phyloP scores from a whole-genome alignment of 2,888 invertebrate species.

The Aquatica leii region DNA sequence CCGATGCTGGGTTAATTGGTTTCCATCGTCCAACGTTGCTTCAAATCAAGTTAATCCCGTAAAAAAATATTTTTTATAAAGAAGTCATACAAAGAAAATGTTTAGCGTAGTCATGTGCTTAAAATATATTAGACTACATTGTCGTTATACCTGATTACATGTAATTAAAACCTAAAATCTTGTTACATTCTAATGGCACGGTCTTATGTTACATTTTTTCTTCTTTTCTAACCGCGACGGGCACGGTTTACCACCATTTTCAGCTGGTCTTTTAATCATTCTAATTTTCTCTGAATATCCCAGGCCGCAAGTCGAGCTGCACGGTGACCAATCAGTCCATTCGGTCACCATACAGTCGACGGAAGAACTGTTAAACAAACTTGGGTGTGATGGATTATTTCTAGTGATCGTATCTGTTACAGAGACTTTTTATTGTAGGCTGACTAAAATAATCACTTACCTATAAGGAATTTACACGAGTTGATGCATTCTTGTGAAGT shows the following conservation, averaged over 20 bases:
- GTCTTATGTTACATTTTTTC: constrained; percentile 62
- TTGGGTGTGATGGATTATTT: constrained; percentile 18
- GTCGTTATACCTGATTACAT: no score
- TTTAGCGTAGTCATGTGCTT: no score
- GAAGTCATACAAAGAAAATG: no score
- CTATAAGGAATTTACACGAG: constrained; percentile 72
- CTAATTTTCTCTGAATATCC: constrained; percentile 74
- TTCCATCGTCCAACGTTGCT: no score
- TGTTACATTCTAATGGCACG: constrained; percentile 36
- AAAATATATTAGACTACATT: no score
- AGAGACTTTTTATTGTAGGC: background rate
- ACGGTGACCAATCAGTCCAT: constrained; percentile 87
- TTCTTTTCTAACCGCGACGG: constrained; percentile 68
- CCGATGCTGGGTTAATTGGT: no score
- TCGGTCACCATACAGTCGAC: constrained; percentile 76
- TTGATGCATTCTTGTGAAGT: constrained; percentile 78
- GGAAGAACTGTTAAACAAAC: constrained; percentile 26
- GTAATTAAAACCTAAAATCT: no score
- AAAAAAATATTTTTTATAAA: no score
- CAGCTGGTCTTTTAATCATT: constrained; percentile 68
- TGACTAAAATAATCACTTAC: constrained; percentile 52
- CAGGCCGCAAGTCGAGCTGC: constrained; percentile 81
- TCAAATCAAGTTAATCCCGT: no score
- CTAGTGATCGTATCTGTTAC: constrained; percentile 48
- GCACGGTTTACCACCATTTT: constrained; percentile 72